Evolutionary conservation across 35 echinoderm and acorn worm genomes (phyloP).

Genomic region (Acanthaster planci): DNA sequence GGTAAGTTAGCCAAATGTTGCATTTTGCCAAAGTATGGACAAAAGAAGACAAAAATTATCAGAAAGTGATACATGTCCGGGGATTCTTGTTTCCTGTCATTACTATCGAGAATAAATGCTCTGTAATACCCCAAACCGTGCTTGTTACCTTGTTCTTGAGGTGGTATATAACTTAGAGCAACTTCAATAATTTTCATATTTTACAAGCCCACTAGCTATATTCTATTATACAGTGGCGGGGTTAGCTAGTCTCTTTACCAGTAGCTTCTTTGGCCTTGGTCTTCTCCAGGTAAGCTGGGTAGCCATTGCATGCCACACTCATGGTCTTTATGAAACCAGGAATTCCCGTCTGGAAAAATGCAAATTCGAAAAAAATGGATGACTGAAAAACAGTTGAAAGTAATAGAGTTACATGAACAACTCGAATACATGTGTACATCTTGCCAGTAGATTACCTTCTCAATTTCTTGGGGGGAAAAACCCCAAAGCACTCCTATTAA

Average conservation of each 20-base stretch:
- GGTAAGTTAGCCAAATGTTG: too few relatives aligned
- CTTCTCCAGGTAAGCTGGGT: conserved; percentile 54
- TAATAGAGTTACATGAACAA: background rate
- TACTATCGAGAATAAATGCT: too few relatives aligned
- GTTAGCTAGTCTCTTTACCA: background rate
- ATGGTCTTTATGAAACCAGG: conserved; percentile 68
- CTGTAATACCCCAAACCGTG: too few relatives aligned
- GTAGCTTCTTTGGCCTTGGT: background rate
- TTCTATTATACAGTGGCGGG: background rate
- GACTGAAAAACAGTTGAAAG: background rate
- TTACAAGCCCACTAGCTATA: background rate
- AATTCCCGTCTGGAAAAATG: conserved; percentile 62
- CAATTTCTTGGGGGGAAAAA: background rate
- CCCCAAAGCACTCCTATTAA: background rate
- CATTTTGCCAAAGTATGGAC: too few relatives aligned
- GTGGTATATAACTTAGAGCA: too few relatives aligned
- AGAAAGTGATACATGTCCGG: too few relatives aligned
- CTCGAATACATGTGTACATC: background rate
- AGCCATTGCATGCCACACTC: conserved; percentile 60
- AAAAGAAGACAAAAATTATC: too few relatives aligned
- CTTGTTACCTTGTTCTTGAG: too few relatives aligned
- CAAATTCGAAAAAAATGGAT: conserved; percentile 21
- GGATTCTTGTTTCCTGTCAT: too few relatives aligned
- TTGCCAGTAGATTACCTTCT: background rate
- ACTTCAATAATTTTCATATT: too few relatives aligned